Conservation (phyloP, 2,888 invertebrate genomes). For the Polydesmus complanatus region DNA sequence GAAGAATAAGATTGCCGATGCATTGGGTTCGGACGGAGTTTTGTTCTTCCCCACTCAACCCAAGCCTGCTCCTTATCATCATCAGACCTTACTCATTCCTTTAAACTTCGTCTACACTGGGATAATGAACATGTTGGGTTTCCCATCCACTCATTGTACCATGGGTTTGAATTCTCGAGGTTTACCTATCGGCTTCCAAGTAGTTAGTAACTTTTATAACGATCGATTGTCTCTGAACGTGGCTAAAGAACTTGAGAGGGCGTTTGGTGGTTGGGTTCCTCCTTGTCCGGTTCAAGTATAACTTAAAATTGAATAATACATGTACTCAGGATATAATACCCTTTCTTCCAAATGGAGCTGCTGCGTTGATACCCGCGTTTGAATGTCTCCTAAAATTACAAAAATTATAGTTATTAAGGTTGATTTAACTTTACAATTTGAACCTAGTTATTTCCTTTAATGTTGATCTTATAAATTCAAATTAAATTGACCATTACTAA, state of each 20-base stretch:
- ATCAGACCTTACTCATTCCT: conserved; percentile 63
- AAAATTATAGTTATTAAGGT: too few species aligned
- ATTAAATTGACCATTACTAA: too few species aligned
- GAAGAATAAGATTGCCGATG: conserved; percentile 44
- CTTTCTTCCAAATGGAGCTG: too few species aligned
- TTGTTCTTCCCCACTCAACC: conserved; percentile 82
- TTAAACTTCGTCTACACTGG: conserved; percentile 77
- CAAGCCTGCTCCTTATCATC: conserved; percentile 72
- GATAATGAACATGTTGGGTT: conserved; percentile 70
- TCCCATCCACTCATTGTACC: conserved; percentile 76
- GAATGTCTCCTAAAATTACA: too few species aligned
- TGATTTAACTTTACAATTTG: too few species aligned
- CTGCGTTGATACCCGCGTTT: too few species aligned
- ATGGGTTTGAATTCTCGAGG: conserved; percentile 54
- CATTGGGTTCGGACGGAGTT: conserved; percentile 65
- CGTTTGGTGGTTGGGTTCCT: conserved; percentile 67
- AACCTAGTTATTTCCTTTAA: too few species aligned
- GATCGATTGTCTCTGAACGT: conserved; percentile 68
- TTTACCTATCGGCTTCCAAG: conserved; percentile 61
- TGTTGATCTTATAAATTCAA: too few species aligned
- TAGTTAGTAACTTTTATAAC: conserved; percentile 56
- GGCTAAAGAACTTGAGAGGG: conserved; percentile 58
- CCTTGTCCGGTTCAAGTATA: conserved; percentile 20
- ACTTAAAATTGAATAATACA: too few species aligned
- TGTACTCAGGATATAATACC: too few species aligned